phyloP scores from a whole-genome alignment of 1,140 invertebrate genomes.

The Nasonia vitripennis region DNA sequence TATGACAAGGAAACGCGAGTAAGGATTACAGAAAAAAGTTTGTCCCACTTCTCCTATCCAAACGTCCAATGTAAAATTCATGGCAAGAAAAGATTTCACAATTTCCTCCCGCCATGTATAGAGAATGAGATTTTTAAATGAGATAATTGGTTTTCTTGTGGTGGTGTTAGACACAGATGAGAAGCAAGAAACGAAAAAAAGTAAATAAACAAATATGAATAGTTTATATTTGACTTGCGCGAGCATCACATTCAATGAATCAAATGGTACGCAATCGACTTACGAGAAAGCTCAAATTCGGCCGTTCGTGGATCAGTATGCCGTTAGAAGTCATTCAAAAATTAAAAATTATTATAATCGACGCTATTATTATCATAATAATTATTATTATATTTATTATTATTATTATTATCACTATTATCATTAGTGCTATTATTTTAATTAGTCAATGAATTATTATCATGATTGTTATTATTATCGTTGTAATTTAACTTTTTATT shows the following conservation, averaged over 20 bases:
- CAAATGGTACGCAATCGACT: conserved; percentile 51
- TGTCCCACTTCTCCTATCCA: conserved; percentile 43
- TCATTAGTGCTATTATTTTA: conserved; percentile 48
- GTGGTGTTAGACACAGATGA: conserved; percentile 37
- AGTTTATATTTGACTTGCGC: conserved; percentile 48
- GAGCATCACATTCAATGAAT: conserved; percentile 53
- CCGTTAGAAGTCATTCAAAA: conserved; percentile 40
- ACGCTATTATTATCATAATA: background rate
- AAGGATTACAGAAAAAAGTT: conserved; percentile 36
- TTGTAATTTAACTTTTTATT: conserved; percentile 45
- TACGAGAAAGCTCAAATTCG: conserved; percentile 27
- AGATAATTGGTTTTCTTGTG: conserved; percentile 40
- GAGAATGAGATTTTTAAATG: conserved; percentile 29
- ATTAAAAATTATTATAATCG: conserved; percentile 31
- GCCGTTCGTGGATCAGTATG: conserved; percentile 34
- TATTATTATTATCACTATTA: conserved; percentile 29
- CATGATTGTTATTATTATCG: conserved; percentile 54
- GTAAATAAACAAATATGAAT: conserved; percentile 41
- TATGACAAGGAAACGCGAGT: conserved; percentile 28
- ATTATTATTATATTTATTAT: conserved; percentile 7
- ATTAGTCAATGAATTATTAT: conserved; percentile 53
- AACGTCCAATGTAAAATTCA: conserved; percentile 43
- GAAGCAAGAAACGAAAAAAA: conserved; percentile 20
- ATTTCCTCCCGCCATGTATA: conserved; percentile 47
- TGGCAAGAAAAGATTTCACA: conserved; percentile 48